These are phyloP conservation scores for Callopanchax toddi DNA, from an alignment of 2,113 vertebrate species.

Conservation along the genomic window DNA sequence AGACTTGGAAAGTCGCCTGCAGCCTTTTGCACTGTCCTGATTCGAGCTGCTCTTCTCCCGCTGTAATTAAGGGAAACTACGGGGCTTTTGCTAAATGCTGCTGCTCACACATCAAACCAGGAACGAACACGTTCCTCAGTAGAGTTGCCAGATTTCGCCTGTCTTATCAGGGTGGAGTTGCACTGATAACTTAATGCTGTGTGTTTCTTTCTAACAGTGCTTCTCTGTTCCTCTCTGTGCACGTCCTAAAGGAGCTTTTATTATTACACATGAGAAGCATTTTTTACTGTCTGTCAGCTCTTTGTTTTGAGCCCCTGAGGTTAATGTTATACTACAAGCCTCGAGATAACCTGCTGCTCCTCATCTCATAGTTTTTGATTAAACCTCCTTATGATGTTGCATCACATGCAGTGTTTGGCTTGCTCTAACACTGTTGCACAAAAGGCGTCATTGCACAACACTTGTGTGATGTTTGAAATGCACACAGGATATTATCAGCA, in stretches of 20 bases:
- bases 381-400: conserved; percentile 13
- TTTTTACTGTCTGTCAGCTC: conserved; percentile 8
- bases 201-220: neutral
- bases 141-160: conserved; percentile 20
- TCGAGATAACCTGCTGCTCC: neutral
- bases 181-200: conserved; percentile 2
- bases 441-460: conserved; percentile 46
- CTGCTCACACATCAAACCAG: conserved; percentile 17
- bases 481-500: neutral
- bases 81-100: neutral
- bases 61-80: conserved; percentile 19
- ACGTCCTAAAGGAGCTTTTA: conserved; percentile 2
- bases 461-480: conserved; percentile 9
- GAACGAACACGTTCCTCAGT: conserved; percentile 2
- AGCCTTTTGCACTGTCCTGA: neutral
- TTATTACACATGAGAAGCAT: conserved; percentile 10
- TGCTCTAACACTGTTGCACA: conserved; percentile 46
- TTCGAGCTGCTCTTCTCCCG: neutral
- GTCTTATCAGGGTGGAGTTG: conserved; percentile 21
- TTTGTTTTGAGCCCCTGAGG: conserved; percentile 8
- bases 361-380: conserved; percentile 1
- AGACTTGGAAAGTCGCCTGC: conserved; percentile 12
- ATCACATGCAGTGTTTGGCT: conserved; percentile 24
- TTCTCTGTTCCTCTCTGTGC: conserved; percentile 11
- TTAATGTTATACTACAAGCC: conserved; percentile 5